Base-by-base conservation (phyloP, 2,797 vertebrate genomes). In the Apodemus agrarius region DNA sequence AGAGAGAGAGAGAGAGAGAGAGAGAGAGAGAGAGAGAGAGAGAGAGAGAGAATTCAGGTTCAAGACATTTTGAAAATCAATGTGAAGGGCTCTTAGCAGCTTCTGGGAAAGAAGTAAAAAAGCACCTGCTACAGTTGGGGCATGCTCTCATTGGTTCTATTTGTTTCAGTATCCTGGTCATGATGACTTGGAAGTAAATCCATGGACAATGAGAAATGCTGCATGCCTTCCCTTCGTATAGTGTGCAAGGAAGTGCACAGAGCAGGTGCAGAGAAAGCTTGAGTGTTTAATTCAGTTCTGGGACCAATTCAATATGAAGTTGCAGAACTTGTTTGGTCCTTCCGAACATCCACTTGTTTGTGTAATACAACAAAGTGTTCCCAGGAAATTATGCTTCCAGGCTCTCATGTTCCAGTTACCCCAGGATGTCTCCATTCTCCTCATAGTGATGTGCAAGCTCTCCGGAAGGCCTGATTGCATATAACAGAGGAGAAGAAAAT, bases 41-140 rank as follows among this genome's bases (percentile, higher is more conserved):
- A 6, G 16, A 72, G 6, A 6, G 12, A 31, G 46, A 63, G 94
- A 43, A 24, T 11, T 12, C 84, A 75, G 22, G 11, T 57, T 57
- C 12, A 78, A 78, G n/a, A 40, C 86, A 88, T 13, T 63, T 75
- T 16, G 1, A 9, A 80, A 75, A 26, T 91, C 59, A 7, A 40
- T 93, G 93, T 76, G 8, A 90, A 75, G 43, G 19, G n/a, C 46
- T 86, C 7, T 54, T 90, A 63, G 57, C 13, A 34, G 34, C 86
- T 89, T 85, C 37, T 75, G 22, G 22, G 91, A 94, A 34, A 94
- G 24, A 94, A 88, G 52, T 16, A n/a, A 82, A 34, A 95, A 94
- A 93, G 26, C 57, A 26, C 17, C 40, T 65, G 24, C 82, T 90
- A 75, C 0, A 63, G 21, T 94, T 75, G 86, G 26, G 52, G 79